A percentile compares a stretch with the other conserved stretches of the same genome.
Conservation (phyloP, 2,113 vertebrate species). For the Taxidea taxus region DNA sequence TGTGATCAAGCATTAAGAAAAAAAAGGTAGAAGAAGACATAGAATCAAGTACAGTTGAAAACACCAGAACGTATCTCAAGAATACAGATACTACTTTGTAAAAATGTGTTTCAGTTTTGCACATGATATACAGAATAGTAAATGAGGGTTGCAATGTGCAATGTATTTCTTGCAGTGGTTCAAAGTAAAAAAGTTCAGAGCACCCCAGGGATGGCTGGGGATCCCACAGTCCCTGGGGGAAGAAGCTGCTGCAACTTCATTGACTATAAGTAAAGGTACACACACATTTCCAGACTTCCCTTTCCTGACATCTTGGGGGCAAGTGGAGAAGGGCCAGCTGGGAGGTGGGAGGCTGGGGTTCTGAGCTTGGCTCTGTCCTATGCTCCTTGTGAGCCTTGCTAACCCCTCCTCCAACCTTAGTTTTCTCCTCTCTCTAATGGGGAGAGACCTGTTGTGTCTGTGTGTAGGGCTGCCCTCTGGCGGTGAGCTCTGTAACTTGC, state of each 20-base stretch:
- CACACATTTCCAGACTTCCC: background rate
- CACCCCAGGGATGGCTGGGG: background rate
- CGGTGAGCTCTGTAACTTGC: background rate
- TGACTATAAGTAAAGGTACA: background rate
- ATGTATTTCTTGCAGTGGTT: background rate
- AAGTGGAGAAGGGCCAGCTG: background rate
- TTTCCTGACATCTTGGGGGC: background rate
- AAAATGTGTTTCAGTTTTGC: background rate
- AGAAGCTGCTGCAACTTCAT: no score
- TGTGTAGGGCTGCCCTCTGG: constrained; percentile 63
- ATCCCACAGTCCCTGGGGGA: background rate
- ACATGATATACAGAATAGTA: no score
- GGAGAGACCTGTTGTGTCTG: background rate
- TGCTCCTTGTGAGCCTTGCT: background rate
- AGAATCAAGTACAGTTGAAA: background rate
- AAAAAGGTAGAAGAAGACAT: background rate
- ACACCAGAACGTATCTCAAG: background rate
- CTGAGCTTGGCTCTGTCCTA: background rate
- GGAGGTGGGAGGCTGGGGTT: background rate
- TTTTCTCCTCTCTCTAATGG: background rate
- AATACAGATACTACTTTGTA: background rate
- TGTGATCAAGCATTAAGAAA: background rate
- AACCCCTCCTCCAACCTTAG: background rate
- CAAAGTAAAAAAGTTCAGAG: background rate
- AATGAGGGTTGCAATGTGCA: background rate